phyloP scores from a whole-genome alignment of 2,888 invertebrate genomes.

The Ennomos quercinarius region DNA sequence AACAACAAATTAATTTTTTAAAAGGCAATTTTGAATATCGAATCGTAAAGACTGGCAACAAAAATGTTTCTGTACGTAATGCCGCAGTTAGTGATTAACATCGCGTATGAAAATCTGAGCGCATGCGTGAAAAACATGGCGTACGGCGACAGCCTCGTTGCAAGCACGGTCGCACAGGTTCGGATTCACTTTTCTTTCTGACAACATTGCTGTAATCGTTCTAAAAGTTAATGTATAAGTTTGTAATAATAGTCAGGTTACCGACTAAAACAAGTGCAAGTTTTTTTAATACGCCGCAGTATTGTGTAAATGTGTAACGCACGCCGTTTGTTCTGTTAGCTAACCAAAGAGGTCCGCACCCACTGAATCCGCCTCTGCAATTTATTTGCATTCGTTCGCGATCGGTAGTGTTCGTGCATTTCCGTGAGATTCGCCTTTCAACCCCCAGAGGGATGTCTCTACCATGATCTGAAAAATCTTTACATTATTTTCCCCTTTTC shows the following conservation, averaged over 20 bases:
- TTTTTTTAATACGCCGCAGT: background rate
- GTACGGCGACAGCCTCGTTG: constrained; percentile 66
- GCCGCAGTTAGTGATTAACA: constrained; percentile 71
- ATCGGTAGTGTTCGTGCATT: constrained; percentile 73
- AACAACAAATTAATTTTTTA: background rate
- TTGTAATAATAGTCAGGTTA: background rate
- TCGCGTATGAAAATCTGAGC: constrained; percentile 58
- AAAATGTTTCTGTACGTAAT: constrained; percentile 46
- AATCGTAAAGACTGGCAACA: constrained; percentile 48
- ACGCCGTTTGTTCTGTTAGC: constrained; percentile 2
- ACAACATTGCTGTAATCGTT: constrained; percentile 1
- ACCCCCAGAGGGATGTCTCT: constrained; percentile 76
- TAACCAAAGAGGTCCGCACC: constrained; percentile 23
- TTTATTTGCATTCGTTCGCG: constrained; percentile 73
- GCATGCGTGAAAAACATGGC: constrained; percentile 82
- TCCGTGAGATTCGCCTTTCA: constrained; percentile 73
- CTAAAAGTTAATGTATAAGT: background rate
- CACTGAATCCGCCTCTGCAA: constrained; percentile 61
- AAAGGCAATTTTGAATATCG: background rate
- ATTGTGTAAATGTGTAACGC: background rate
- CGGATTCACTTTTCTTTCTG: constrained; percentile 44
- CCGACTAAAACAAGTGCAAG: background rate
- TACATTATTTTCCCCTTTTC: constrained; percentile 64
- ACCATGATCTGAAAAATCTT: constrained; percentile 74
- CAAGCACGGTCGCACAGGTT: constrained; percentile 65